These are phyloP conservation scores for Hippopotamus amphibius DNA, from an alignment of 2,113 vertebrate genomes.

Conservation along the genomic window DNA sequence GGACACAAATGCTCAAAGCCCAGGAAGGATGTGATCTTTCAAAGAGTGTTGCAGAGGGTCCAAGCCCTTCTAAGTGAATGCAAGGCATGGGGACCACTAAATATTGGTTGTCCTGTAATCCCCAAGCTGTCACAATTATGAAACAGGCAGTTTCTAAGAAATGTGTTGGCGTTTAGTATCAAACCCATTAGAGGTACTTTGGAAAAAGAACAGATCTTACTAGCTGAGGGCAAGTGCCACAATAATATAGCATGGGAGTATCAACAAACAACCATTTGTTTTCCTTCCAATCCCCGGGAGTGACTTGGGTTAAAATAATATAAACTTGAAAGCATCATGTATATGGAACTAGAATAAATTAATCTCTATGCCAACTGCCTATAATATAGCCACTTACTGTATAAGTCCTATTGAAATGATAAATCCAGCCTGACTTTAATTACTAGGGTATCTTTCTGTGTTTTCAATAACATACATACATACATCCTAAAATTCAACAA, in stretches of 20 bases:
- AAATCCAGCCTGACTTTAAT: conserved; percentile 62
- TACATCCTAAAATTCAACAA: conserved; percentile 37
- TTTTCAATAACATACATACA: not conserved
- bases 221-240: not conserved
- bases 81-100: not conserved
- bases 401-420: conserved; percentile 39
- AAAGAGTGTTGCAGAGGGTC: not conserved
- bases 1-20: not conserved
- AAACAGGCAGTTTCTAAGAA: not conserved
- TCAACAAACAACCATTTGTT: not conserved
- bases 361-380: conserved; percentile 17
- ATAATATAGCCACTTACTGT: not conserved
- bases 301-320: conserved; percentile 1
- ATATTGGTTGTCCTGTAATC: not conserved
- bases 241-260: not conserved
- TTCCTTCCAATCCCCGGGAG: conserved; percentile 12
- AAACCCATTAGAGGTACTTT: not conserved
- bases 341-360: not conserved
- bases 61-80: not conserved
- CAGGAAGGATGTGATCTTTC: not conserved
- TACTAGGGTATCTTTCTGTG: not conserved
- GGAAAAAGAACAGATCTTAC: not conserved
- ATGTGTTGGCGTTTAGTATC: not conserved
- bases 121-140: not conserved
- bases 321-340: not conserved